Evolutionary conservation across 2,888 invertebrate species (phyloP).

Genomic region (Pinctada fucata): DNA sequence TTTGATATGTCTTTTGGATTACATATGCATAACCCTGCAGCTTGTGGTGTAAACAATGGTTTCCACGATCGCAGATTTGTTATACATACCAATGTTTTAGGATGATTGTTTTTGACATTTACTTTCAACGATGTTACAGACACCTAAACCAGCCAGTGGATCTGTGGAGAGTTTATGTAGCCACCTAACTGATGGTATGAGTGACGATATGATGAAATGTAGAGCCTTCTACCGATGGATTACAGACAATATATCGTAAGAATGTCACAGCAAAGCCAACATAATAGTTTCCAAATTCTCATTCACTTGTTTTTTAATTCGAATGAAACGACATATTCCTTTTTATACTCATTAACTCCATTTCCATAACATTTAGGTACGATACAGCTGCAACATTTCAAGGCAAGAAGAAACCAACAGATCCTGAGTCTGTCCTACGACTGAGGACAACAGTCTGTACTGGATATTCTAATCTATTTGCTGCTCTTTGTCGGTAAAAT

Average conservation of each 20-base stretch:
- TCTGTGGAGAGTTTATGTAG: conserved; percentile 32
- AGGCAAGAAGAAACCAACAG: conserved; percentile 26
- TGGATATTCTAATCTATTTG: conserved; percentile 36
- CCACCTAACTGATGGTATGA: conserved; percentile 50
- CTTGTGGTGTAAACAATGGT: background rate
- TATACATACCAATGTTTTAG: no score
- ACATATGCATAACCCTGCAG: background rate
- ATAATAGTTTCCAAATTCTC: no score
- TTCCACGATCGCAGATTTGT: no score
- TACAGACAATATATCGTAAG: conserved; percentile 58
- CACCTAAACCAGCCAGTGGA: conserved; percentile 15
- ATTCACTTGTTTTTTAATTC: no score
- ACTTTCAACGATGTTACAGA: conserved; percentile 1
- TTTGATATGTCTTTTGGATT: no score
- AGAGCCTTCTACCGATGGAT: conserved; percentile 65
- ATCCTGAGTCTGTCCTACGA: conserved; percentile 29
- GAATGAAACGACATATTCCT: no score
- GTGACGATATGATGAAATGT: conserved; percentile 55
- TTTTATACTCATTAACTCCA: background rate
- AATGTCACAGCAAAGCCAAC: no score
- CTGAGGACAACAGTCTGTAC: conserved; percentile 33
- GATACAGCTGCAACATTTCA: conserved; percentile 28
- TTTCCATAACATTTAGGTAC: conserved; percentile 9
- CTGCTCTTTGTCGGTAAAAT: conserved; percentile 26
- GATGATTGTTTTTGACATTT: no score